These are phyloP conservation scores for Callaeas wilsoni DNA, from an alignment of 2,113 vertebrate genomes.

Conservation along the genomic window DNA sequence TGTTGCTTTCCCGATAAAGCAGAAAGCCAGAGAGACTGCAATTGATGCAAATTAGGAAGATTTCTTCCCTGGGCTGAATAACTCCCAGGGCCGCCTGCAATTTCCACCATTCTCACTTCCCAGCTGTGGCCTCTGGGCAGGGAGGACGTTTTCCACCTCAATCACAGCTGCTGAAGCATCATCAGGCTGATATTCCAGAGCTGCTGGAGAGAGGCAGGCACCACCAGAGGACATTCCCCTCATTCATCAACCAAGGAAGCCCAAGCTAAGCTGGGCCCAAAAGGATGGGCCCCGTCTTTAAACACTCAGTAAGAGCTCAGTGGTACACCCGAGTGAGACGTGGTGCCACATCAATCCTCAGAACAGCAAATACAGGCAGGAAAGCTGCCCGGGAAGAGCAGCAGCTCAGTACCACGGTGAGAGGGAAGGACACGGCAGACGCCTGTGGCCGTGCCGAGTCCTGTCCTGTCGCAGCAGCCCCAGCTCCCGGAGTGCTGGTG, in stretches of 20 bases:
- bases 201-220: not conserved
- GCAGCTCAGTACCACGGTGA: accelerated
- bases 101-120: accelerated
- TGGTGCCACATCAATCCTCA: not conserved
- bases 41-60: not conserved
- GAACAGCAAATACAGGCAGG: not conserved
- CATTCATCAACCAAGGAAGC: not conserved
- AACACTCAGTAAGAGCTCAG: accelerated
- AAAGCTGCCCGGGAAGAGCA: not conserved
- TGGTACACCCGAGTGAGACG: accelerated
- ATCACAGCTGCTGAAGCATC: not conserved
- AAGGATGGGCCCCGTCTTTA: not conserved
- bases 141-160: not conserved
- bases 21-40: not conserved
- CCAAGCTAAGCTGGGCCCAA: not conserved
- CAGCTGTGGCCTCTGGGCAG: not conserved
- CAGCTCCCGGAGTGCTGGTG: accelerated
- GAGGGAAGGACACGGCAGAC: not conserved
- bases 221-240: not conserved
- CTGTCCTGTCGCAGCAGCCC: not conserved
- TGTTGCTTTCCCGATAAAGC: not conserved
- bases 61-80: not conserved
- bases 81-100: not conserved
- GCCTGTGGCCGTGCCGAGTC: too few species aligned
- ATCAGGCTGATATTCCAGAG: not conserved